Evolutionary conservation across 1,140 invertebrate species (phyloP).

Genomic region (Sinonovacula constricta): DNA sequence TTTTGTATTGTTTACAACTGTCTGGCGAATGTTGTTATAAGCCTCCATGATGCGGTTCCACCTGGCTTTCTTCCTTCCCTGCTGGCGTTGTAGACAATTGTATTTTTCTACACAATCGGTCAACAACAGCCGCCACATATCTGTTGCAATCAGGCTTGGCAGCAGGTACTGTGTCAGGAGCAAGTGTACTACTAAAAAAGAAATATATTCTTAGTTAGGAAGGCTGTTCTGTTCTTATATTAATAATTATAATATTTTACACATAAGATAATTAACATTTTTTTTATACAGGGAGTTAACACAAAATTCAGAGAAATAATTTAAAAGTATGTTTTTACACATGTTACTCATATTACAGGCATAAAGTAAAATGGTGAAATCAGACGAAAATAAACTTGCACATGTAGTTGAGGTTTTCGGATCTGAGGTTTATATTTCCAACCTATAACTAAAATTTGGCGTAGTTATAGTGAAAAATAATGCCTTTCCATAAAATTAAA

Average conservation of each 20-base stretch:
- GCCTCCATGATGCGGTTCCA: slow-evolving; percentile 10
- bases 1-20: not conserved
- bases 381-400: not conserved
- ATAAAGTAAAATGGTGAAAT: not conserved
- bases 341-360: not conserved
- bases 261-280: too few relatives aligned
- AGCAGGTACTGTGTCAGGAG: slow-evolving; percentile 6
- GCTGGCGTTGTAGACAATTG: not conserved
- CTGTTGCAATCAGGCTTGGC: slow-evolving; percentile 14
- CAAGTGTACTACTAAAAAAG: slow-evolving; percentile 8
- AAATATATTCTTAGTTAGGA: too few relatives aligned
- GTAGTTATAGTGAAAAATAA: not conserved
- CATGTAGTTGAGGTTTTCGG: not conserved
- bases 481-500: not conserved
- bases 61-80: not conserved
- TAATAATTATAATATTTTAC: too few relatives aligned
- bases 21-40: slow-evolving; percentile 13
- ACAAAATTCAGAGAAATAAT: not conserved
- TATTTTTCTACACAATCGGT: not conserved
- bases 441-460: not conserved
- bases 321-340: not conserved
- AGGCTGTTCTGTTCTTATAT: not conserved
- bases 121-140: slow-evolving; percentile 6
- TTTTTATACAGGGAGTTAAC: not conserved
- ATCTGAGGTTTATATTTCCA: not conserved